Evolutionary conservation across 2,113 vertebrate genomes (phyloP), one percentile per base, ranked within the genome.

Genomic region (Stigmatopora nigra): DNA sequence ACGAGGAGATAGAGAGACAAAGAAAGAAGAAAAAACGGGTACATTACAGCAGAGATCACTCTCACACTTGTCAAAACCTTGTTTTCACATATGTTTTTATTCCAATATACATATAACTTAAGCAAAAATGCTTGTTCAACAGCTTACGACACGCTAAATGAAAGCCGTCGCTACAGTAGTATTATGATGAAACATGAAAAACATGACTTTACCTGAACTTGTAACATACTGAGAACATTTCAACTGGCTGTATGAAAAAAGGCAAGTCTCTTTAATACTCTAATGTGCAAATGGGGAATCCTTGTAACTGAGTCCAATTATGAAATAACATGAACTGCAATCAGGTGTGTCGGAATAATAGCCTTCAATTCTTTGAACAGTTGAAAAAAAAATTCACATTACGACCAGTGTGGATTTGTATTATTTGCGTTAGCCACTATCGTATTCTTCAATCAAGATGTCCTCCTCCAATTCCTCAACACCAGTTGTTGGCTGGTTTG

Each of bases 381-480:
- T 5, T 14, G 14, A 14, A 14, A 48, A 14, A 1, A 48, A 48
- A 16, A 5, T 16, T 48, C 45, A 46, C 45, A 48, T 14, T 48
- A 48, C 15, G 46, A 5, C 15, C 14, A 48, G 46, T 15, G 46
- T 16, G 15, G 14, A 16, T 48, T 48, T 48, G 13, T 48, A 48
- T 48, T 48, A 16, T 15, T 16, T 48, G 46, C 46, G 5, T 58
- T 35, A 58, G 7, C 25, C 56, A 14, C 56, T 58, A 35, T 31
- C 14, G 16, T 58, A 58, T 35, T 58, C 56, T 58, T 58, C 56
- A 13, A 58, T 58, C 56, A 6, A 16, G 5, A 58, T 15, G 11
- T 58, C 56, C 4, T 58, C 56, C 56, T 41, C 38, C 38, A 41
- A 41, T 41, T 58, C 56, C 56, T 58, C 56, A 22, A 58, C 6